phyloP scores from a whole-genome alignment of 2,797 vertebrate species.

The Pangasius macronema region DNA sequence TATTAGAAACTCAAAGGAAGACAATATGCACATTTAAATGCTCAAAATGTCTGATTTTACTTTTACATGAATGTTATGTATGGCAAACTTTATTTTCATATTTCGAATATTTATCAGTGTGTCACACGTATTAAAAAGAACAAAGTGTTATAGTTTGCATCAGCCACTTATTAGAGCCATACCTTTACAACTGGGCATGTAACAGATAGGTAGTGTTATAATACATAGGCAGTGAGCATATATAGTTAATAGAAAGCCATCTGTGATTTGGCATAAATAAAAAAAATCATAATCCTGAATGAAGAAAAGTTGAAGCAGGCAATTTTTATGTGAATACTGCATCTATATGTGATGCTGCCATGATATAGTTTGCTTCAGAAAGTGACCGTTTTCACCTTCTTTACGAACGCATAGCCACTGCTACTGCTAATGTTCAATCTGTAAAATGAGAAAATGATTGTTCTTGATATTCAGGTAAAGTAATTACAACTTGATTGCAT shows the following conservation, averaged over 20 bases:
- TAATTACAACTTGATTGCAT: background rate
- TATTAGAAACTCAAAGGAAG: background rate
- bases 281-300: background rate
- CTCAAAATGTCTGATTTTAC: background rate
- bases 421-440: background rate
- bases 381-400: background rate
- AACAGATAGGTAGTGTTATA: background rate
- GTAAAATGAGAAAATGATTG: background rate
- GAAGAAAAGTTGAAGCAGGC: background rate
- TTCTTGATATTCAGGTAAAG: background rate
- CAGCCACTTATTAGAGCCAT: background rate
- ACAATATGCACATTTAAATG: background rate
- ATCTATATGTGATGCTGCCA: background rate
- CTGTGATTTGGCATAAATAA: background rate
- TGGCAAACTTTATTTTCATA: background rate
- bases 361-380: background rate
- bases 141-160: background rate
- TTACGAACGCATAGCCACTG: background rate
- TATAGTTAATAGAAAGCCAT: background rate
- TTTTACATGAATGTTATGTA: background rate
- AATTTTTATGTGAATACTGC: background rate
- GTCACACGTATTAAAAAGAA: background rate
- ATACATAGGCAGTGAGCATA: background rate
- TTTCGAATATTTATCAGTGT: background rate
- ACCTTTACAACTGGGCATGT: background rate